Percentiles rank a stretch among this genome's conserved stretches.
These are phyloP conservation scores for Andrena hattorfiana DNA, from an alignment of 2,888 invertebrate genomes.

Conservation along the genomic window DNA sequence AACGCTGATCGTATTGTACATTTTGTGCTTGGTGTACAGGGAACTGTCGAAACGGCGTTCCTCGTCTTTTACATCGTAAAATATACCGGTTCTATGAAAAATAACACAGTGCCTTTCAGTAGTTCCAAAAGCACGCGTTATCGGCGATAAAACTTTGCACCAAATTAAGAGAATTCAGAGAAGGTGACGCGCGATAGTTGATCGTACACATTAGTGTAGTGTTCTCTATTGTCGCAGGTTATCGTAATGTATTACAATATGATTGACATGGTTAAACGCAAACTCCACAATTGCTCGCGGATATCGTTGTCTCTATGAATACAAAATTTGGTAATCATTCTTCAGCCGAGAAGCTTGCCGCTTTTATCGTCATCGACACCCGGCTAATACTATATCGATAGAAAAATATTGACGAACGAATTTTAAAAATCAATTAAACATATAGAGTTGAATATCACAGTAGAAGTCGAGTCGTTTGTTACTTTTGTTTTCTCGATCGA, in stretches of 20 bases:
- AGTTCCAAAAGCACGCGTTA: not conserved
- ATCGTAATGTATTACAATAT: not conserved
- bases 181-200: not conserved
- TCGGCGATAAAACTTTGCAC: not conserved
- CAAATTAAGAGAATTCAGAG: not conserved
- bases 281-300: not conserved
- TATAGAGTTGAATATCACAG: not conserved
- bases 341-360: not conserved
- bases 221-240: not conserved
- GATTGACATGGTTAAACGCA: not conserved
- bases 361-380: not conserved
- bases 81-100: conserved; percentile 48
- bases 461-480: not conserved
- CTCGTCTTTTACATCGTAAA: conserved; percentile 25
- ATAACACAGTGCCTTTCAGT: not conserved
- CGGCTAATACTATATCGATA: not conserved
- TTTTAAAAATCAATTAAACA: not conserved
- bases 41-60: conserved; percentile 1
- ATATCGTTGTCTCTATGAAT: not conserved
- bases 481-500: not conserved
- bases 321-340: not conserved
- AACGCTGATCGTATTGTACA: conserved; percentile 12
- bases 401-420: conserved; percentile 1
- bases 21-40: conserved; percentile 20
- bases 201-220: not conserved